Evolutionary conservation across 2,113 vertebrate species (phyloP).

Genomic region (Todiramphus chloris): DNA sequence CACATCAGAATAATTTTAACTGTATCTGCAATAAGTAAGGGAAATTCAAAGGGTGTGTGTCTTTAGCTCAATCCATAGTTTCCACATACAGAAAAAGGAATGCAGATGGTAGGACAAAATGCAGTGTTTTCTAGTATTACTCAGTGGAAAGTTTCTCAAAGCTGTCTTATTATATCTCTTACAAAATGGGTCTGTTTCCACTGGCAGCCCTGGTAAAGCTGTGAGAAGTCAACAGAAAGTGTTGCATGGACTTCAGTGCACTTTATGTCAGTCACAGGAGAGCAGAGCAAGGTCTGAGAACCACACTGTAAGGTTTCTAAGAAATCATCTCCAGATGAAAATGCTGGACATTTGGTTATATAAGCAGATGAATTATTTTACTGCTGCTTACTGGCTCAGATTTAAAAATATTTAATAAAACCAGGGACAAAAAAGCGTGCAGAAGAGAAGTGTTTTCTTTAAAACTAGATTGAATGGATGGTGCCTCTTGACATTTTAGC

Average conservation of each 20-base stretch:
- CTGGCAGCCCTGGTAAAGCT: not conserved
- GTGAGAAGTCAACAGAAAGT: not conserved
- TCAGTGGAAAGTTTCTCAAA: not conserved
- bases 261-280: not conserved
- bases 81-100: not conserved
- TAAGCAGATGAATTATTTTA: not conserved
- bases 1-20: not conserved
- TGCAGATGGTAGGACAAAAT: not conserved
- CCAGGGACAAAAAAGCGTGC: not conserved
- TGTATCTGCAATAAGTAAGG: not conserved
- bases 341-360: not conserved
- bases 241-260: fast-evolving
- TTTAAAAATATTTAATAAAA: not conserved
- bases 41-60: not conserved
- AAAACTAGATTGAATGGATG: not conserved
- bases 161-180: not conserved
- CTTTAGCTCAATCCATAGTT: not conserved
- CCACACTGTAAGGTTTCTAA: not conserved
- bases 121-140: not conserved
- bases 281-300: not conserved
- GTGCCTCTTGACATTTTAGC: not conserved
- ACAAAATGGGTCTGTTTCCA: not conserved
- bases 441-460: not conserved
- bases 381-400: not conserved
- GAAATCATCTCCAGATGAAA: not conserved